Base-by-base conservation (phyloP, 1,140 invertebrate species). In the Lasaia peninsularis region DNA sequence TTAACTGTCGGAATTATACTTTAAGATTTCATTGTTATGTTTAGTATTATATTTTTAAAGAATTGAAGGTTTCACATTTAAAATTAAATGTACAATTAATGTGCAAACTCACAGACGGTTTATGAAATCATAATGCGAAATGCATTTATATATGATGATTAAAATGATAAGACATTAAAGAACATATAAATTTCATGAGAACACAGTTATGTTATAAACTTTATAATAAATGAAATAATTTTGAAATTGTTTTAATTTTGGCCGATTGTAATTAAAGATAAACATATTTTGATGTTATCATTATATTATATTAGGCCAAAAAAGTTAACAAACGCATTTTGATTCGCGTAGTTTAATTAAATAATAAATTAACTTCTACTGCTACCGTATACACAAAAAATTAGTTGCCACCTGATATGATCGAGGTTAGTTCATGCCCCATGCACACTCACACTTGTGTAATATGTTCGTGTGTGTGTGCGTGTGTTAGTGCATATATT, bases 1-100 rank as follows among this genome's bases (percentile, higher is more conserved):
- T 44, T 44, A 44, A 11, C 40, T 18, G 18, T 44, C 18, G 40
- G 14, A 44, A 44, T 44, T 44, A 20, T 20, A 44, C 16, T 20
- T 44, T 44, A 20, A 44, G 18, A 44, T 44, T 44, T 44, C 40
- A 44, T 44, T 44, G 40, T 44, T 44, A 44, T 18, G 40, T 44
- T 44, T 10, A 16, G 16, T 44, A 44, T 11, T 44, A 44, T 11
- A 44, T 18, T 44, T 44, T 44, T 44, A 18, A 44, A 20, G 40
- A 44, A 44, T 44, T 44, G 40, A 44, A 44, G 40, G 40, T 44
- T 44, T 20, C 40, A 44, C 18, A 44, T 44, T 44, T 20, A 44
- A 20, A 44, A 44, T 11, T 20, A 20, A 44, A 20, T 20, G 40
- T 44, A 21, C 40, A 44, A 18, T 44, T 44, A 44, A 44, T 11